A percentile compares a stretch with the other conserved stretches of the same genome.
Conservation (phyloP, 2,797 vertebrate species). For the Catostomus latipinnis region DNA sequence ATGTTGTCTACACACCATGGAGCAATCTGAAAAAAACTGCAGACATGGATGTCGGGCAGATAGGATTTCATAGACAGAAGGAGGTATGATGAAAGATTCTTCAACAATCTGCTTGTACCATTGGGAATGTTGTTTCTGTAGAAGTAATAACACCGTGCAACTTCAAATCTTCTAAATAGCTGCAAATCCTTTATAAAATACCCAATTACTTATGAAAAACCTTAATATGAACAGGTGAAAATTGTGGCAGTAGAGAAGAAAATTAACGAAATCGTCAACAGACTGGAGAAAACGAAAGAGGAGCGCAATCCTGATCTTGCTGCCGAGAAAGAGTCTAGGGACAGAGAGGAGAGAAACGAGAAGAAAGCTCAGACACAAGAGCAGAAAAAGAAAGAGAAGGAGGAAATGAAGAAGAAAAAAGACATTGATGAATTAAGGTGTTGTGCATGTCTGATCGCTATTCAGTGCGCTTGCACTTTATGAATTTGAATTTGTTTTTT, state of each 20-base stretch:
- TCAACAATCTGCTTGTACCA: background rate
- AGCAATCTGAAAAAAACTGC: conserved; percentile 93
- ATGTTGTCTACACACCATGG: conserved; percentile 93
- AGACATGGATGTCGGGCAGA: conserved; percentile 97
- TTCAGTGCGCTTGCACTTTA: no score
- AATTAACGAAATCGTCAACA: conserved; percentile 91
- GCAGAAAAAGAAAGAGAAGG: conserved; percentile 89
- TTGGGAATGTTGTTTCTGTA: background rate
- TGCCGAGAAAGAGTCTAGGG: conserved; percentile 89
- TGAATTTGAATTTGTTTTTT: no score
- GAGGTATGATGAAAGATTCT: conserved; percentile 75
- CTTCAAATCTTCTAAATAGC: background rate
- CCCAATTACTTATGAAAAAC: background rate
- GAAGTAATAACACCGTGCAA: background rate
- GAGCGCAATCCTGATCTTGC: conserved; percentile 89
- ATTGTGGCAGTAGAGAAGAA: conserved; percentile 92
- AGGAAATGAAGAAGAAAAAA: conserved; percentile 90
- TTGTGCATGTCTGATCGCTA: background rate
- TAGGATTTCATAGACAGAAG: conserved; percentile 91
- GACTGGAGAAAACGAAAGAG: conserved; percentile 91
- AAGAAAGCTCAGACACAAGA: conserved; percentile 93
- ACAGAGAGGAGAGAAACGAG: conserved; percentile 91
- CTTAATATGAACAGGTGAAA: conserved; percentile 82
- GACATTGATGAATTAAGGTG: conserved; percentile 91
- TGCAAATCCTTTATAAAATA: background rate